Evolutionary conservation across 1,140 invertebrate species (phyloP).

Genomic region (Diabrotica virgifera): DNA sequence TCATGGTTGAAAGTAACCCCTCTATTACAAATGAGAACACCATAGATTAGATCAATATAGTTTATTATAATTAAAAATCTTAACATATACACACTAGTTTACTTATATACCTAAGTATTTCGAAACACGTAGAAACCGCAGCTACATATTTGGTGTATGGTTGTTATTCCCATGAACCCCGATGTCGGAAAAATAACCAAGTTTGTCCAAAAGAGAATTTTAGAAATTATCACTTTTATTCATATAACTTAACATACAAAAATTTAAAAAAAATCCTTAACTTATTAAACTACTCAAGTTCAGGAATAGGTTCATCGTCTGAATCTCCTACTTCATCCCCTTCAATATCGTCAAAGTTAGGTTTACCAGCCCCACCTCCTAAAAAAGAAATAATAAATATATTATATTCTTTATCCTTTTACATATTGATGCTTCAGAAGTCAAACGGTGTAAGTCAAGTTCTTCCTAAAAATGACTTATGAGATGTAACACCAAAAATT

Average conservation of each 20-base stretch:
- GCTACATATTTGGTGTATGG: background rate
- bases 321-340: conserved; percentile 43
- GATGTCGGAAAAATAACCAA: background rate
- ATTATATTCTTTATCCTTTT: no score
- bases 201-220: background rate
- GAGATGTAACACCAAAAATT: no score
- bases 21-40: no score
- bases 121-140: background rate
- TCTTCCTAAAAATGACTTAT: no score
- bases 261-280: conserved; percentile 6
- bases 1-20: no score
- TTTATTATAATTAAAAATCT: conserved; percentile 1
- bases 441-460: no score
- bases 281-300: conserved; percentile 41
- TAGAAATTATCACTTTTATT: background rate
- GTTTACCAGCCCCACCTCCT: conserved; percentile 41
- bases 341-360: conserved; percentile 45
- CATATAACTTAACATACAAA: conserved; percentile 7
- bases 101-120: background rate
- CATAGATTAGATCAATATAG: no score
- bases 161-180: background rate
- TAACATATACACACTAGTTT: conserved; percentile 1
- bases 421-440: no score
- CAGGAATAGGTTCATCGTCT: conserved; percentile 47
- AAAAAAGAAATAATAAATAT: conserved; percentile 6